phyloP scores from a whole-genome alignment of 2,113 vertebrate species.

The Sturnus vulgaris region DNA sequence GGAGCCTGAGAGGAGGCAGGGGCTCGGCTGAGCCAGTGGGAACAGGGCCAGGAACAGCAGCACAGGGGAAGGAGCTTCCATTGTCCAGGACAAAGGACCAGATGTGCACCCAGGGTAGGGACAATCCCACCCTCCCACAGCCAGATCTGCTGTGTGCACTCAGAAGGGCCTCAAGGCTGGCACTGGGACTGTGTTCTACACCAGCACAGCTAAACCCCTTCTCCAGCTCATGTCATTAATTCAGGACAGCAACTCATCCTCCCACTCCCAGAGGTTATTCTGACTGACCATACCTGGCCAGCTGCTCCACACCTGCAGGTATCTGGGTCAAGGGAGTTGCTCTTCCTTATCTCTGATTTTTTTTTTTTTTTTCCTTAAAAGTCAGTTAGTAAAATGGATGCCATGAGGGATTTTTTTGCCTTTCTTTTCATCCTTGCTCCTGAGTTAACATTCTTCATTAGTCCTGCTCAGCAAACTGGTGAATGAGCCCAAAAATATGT shows the following conservation, averaged over 20 bases:
- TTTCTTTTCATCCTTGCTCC: neutral
- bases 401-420: accelerated
- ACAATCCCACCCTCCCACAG: neutral
- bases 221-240: neutral
- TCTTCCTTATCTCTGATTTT: neutral
- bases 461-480: neutral
- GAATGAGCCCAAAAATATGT: neutral
- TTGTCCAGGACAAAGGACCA: neutral
- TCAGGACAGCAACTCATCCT: neutral
- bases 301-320: neutral
- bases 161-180: neutral
- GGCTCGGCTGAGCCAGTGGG: neutral
- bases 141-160: neutral
- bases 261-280: neutral
- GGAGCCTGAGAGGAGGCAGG: neutral
- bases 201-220: neutral
- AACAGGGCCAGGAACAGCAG: neutral
- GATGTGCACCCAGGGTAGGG: neutral
- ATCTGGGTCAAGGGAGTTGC: neutral
- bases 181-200: neutral
- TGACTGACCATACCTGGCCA: neutral
- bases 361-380: neutral
- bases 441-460: accelerated
- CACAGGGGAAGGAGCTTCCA: neutral
- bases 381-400: neutral